Conservation (phyloP, 2,113 vertebrate genomes). For the Mixornis gularis region DNA sequence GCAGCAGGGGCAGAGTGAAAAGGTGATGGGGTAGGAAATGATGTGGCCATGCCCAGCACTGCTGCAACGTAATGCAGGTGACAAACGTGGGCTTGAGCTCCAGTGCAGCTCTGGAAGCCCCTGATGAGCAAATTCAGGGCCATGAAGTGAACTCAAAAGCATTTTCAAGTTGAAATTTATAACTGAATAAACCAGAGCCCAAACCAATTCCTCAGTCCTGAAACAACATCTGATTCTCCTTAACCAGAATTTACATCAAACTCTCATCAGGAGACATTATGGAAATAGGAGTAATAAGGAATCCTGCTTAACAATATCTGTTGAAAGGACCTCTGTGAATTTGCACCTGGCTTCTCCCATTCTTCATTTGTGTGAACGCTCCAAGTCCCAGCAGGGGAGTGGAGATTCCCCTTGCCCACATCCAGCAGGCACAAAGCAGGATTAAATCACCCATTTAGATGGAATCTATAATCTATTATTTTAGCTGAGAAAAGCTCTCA, state of each 20-base stretch:
- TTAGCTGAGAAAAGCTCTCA: background rate
- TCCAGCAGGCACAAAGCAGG: background rate
- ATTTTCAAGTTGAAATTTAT: background rate
- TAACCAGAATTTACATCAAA: background rate
- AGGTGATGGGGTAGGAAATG: background rate
- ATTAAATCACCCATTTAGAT: background rate
- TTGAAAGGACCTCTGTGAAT: background rate
- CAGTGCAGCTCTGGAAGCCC: background rate
- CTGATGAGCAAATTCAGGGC: background rate
- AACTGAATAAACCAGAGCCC: background rate
- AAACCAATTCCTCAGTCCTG: background rate
- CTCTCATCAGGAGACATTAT: background rate
- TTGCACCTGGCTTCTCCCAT: background rate
- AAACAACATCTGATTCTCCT: background rate
- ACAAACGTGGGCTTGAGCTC: fast-evolving
- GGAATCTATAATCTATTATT: background rate
- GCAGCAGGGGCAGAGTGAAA: background rate
- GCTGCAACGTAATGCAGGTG: background rate
- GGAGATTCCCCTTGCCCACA: background rate
- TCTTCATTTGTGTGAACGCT: background rate
- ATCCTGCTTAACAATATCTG: background rate
- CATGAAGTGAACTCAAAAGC: background rate
- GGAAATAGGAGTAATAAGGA: background rate
- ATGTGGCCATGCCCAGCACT: background rate
- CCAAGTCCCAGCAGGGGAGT: background rate